phyloP scores from a whole-genome alignment of 2,113 vertebrate genomes.

The Syngnathus scovelli region DNA sequence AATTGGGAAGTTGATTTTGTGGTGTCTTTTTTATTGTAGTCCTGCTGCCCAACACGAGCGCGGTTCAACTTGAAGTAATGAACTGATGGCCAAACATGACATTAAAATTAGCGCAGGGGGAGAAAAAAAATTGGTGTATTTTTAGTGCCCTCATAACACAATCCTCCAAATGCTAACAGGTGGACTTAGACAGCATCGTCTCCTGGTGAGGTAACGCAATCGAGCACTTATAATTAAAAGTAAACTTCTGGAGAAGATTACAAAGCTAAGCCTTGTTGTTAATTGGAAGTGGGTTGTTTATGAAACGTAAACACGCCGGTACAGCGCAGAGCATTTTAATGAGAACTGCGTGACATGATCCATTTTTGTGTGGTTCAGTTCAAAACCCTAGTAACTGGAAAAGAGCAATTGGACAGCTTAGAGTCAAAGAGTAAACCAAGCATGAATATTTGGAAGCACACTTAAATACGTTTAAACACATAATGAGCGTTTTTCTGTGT shows the following conservation, averaged over 20 bases:
- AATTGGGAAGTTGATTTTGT: no score
- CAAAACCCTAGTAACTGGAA: neutral
- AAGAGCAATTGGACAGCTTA: conserved; percentile 11
- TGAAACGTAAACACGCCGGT: conserved; percentile 51
- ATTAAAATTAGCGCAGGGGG: no score
- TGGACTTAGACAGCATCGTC: conserved; percentile 44
- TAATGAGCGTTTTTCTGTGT: neutral
- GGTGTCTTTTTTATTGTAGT: no score
- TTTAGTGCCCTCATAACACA: neutral
- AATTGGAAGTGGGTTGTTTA: conserved; percentile 55
- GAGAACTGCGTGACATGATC: conserved; percentile 31
- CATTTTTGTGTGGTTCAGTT: conserved; percentile 22
- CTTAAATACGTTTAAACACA: neutral
- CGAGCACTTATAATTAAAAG: conserved; percentile 66
- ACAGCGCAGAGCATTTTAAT: conserved; percentile 48
- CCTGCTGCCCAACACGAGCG: no score
- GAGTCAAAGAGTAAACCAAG: neutral
- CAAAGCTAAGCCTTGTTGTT: conserved; percentile 43
- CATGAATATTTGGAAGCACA: neutral
- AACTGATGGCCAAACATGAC: no score
- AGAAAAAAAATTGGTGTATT: no score
- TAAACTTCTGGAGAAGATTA: conserved; percentile 63
- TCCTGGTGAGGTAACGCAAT: conserved; percentile 39
- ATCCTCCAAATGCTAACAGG: conserved; percentile 34
- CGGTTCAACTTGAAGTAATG: no score